phyloP scores from a whole-genome alignment of 2,113 vertebrate genomes.

The Trematomus loennbergii region DNA sequence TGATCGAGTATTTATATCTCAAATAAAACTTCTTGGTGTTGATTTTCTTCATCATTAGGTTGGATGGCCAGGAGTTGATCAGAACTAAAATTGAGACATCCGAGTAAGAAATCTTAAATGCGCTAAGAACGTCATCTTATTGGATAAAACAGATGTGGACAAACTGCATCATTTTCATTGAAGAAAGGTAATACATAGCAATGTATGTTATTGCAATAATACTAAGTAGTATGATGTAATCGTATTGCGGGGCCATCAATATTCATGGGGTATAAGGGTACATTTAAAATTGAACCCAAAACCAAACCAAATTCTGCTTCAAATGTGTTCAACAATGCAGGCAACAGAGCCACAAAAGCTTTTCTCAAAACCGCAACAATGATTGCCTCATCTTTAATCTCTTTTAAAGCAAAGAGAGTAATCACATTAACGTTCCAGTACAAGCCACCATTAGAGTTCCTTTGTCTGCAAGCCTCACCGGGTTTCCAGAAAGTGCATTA shows the following conservation, averaged over 20 bases:
- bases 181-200: no score
- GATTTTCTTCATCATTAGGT: no score
- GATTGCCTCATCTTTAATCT: conserved; percentile 30
- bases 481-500: conserved; percentile 59
- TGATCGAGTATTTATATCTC: no score
- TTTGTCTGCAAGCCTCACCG: conserved; percentile 49
- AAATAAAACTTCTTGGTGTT: neutral
- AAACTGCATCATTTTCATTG: no score
- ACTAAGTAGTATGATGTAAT: no score
- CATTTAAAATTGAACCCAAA: conserved; percentile 1
- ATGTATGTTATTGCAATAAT: no score
- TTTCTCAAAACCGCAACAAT: conserved; percentile 9
- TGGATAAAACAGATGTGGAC: no score
- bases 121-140: no score
- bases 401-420: conserved; percentile 49
- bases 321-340: conserved; percentile 1
- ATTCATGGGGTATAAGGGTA: neutral
- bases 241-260: no score
- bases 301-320: conserved; percentile 1
- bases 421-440: conserved; percentile 54
- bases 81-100: no score
- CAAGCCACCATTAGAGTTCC: conserved; percentile 45
- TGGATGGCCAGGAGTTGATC: no score
- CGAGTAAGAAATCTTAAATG: no score
- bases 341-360: neutral